Evolutionary conservation across 2,797 vertebrate genomes (phyloP).

Genomic region (Myotis vivesi): DNA sequence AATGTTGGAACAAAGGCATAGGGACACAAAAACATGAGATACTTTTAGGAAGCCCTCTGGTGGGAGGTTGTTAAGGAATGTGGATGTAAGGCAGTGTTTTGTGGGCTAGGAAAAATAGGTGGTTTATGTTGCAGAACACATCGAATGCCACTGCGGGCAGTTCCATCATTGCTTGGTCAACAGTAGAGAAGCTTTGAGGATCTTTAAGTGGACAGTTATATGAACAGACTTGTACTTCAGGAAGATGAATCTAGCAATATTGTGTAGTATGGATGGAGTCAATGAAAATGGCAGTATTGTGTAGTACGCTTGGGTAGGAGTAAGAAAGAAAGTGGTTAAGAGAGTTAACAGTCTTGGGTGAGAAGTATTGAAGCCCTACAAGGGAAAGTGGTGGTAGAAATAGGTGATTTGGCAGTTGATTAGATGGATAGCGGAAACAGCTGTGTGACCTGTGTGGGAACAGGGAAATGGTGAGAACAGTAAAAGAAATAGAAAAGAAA

Average conservation of each 20-base stretch:
- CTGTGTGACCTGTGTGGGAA: not conserved
- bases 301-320: not conserved
- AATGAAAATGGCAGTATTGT: not conserved
- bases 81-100: conserved; percentile 36
- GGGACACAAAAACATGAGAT: not conserved
- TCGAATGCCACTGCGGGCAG: not conserved
- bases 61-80: not conserved
- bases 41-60: not conserved
- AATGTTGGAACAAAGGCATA: not conserved
- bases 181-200: not conserved
- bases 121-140: not conserved
- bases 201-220: not conserved
- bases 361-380: not conserved
- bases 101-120: conserved; percentile 29
- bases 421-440: not conserved
- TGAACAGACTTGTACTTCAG: not conserved
- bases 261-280: not conserved
- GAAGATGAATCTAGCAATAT: not conserved
- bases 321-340: not conserved
- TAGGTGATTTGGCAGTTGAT: not conserved
- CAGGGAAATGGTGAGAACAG: not conserved
- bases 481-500: not conserved
- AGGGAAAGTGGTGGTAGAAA: not conserved
- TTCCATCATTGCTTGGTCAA: not conserved
- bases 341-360: not conserved